Percentiles rank a stretch among this genome's conserved stretches.
Conservation (phyloP, 2,797 vertebrate species). For the Falco naumanni region DNA sequence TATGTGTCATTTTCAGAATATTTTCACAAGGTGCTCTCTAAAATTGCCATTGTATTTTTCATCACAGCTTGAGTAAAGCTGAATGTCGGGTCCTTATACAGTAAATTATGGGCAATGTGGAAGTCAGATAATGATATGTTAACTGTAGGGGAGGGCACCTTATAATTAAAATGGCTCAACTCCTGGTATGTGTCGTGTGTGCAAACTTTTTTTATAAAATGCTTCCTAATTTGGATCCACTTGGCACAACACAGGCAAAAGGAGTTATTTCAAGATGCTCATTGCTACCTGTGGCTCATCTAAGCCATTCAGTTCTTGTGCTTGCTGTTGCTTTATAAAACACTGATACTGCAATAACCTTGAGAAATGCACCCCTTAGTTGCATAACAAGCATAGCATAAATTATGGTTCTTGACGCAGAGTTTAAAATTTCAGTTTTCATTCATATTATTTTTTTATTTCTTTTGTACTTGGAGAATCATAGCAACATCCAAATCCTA, state of each 20-base stretch:
- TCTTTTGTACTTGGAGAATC: neutral
- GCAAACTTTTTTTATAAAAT: neutral
- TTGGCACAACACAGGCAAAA: neutral
- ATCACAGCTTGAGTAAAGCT: slow-evolving; percentile 15
- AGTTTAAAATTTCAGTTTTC: neutral
- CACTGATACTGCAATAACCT: neutral
- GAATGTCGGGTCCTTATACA: slow-evolving; percentile 12
- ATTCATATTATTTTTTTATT: neutral
- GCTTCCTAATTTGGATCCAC: neutral
- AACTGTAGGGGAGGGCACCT: neutral
- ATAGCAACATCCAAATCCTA: neutral
- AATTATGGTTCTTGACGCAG: neutral
- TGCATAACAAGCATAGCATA: neutral
- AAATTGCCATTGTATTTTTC: slow-evolving; percentile 27
- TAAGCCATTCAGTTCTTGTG: neutral
- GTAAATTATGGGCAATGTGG: slow-evolving; percentile 43
- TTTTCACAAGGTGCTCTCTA: slow-evolving; percentile 22
- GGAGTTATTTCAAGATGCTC: neutral
- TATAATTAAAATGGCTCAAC: neutral
- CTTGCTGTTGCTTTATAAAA: neutral
- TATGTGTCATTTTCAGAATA: neutral
- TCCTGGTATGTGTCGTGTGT: neutral
- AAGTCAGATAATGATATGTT: slow-evolving; percentile 7
- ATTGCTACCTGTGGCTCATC: neutral
- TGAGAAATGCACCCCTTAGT: neutral